phyloP scores from a whole-genome alignment of 2,888 invertebrate genomes.

The Orthosia gothica region DNA sequence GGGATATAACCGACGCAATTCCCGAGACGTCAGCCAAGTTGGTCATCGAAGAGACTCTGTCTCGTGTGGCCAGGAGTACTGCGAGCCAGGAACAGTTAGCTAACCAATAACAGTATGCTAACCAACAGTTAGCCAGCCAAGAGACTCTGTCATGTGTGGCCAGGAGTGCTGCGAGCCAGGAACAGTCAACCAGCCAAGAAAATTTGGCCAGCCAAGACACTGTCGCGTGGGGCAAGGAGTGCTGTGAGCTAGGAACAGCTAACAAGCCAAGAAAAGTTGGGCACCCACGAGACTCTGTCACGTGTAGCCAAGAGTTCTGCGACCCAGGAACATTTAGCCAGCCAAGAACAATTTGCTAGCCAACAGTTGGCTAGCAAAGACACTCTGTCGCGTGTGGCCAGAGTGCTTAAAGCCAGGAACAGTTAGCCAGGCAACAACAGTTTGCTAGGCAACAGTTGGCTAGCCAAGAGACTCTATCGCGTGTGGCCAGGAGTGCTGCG shows the following conservation, averaged over 20 bases:
- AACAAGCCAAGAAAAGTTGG: constrained; percentile 18
- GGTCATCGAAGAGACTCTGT: not conserved
- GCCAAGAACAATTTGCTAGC: not conserved
- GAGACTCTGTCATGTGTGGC: not conserved
- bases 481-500: constrained; percentile 4
- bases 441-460: constrained; percentile 7
- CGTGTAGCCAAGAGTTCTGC: constrained; percentile 9
- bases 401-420: constrained; percentile 1
- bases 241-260: not conserved
- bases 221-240: not conserved
- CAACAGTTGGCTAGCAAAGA: constrained; percentile 6
- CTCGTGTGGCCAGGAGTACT: not conserved
- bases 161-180: not conserved
- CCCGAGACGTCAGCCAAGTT: not conserved
- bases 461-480: constrained; percentile 6
- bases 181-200: not conserved
- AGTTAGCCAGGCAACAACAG: constrained; percentile 15
- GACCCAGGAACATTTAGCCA: constrained; percentile 2
- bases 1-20: too few relatives aligned
- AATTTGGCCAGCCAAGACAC: not conserved
- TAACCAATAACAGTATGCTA: not conserved
- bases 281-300: not conserved
- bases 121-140: not conserved
- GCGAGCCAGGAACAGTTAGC: not conserved
- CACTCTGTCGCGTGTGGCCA: constrained; percentile 21